Evolutionary conservation across 1,140 invertebrate species (phyloP).

Genomic region (Harpegnathos saltator): DNA sequence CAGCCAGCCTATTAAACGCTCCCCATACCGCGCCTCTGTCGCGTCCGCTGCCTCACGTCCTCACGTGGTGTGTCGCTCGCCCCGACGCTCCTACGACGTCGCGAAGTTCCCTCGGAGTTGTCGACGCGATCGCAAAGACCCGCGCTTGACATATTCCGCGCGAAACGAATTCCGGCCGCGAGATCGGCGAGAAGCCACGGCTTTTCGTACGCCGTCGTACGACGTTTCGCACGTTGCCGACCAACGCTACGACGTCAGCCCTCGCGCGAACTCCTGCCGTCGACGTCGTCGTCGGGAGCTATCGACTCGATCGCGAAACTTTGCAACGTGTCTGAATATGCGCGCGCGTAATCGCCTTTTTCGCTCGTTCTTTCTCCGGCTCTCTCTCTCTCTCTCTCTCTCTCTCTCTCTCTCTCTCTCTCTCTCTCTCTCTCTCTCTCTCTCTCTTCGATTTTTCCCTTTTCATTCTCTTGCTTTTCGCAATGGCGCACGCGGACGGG

Average conservation of each 20-base stretch:
- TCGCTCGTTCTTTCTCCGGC: too few relatives aligned
- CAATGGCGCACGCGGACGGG: constrained; percentile 24
- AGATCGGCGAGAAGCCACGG: too few relatives aligned
- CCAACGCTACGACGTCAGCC: neutral
- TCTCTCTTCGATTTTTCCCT: neutral
- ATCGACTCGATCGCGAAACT: constrained; percentile 14
- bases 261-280: neutral
- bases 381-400: too few relatives aligned
- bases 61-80: too few relatives aligned
- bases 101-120: too few relatives aligned
- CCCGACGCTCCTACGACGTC: too few relatives aligned
- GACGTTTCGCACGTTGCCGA: neutral
- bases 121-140: too few relatives aligned
- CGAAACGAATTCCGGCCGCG: too few relatives aligned
- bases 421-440: neutral
- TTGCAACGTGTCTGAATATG: neutral
- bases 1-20: neutral
- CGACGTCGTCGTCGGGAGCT: neutral
- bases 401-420: constrained; percentile 1
- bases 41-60: too few relatives aligned
- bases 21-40: too few relatives aligned
- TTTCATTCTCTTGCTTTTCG: constrained; percentile 1
- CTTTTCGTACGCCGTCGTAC: neutral
- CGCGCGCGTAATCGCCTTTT: too few relatives aligned
- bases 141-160: too few relatives aligned